Evolutionary conservation across 2,888 invertebrate genomes (phyloP), one percentile per base, ranked within the genome.

Genomic region (Pinctada fucata): DNA sequence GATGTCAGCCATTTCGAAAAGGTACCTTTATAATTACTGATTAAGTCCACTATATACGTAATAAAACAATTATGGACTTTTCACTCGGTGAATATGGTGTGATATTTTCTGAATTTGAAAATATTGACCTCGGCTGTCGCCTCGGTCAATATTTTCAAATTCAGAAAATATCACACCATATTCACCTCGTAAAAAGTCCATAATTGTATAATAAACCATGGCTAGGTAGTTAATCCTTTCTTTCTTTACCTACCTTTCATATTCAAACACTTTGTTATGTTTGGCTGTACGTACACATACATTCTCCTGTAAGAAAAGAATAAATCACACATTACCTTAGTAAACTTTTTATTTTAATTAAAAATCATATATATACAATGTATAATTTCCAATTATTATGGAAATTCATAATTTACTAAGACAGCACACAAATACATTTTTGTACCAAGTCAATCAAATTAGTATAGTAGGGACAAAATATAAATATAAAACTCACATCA

Each of bases 181-280:
- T n/a, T n/a, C n/a, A n/a, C n/a, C n/a, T n/a, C n/a, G n/a, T n/a
- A n/a, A n/a, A n/a, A n/a, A n/a, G n/a, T n/a, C n/a, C n/a, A n/a
- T n/a, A n/a, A n/a, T n/a, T n/a, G n/a, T n/a, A n/a, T n/a, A n/a
- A n/a, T n/a, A n/a, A n/a, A n/a, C 31, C 31, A 31, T 31, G 31
- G 31, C 31, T 31, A 31, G 31, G 31, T 31, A 31, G 31, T 31
- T 1, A 31, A 31, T 31, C 31, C 31, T 31, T 31, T 31, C 31
- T 31, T 31, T 31, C 0, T 31, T 31, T 31, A 31, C 58, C 13
- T 76, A 90, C 90, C 88, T 90, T 83, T 91, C 90, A 87, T 84
- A 91, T 83, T 90, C 90, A 87, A 88, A 90, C 6, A 89, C 88
- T 84, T 88, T 90, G 82, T 89, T 89, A 69, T 89, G 87, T 78